Evolutionary conservation across 2,888 invertebrate genomes (phyloP), one percentile per base, ranked within the genome.

Genomic region (Schrankia costaestrigalis): DNA sequence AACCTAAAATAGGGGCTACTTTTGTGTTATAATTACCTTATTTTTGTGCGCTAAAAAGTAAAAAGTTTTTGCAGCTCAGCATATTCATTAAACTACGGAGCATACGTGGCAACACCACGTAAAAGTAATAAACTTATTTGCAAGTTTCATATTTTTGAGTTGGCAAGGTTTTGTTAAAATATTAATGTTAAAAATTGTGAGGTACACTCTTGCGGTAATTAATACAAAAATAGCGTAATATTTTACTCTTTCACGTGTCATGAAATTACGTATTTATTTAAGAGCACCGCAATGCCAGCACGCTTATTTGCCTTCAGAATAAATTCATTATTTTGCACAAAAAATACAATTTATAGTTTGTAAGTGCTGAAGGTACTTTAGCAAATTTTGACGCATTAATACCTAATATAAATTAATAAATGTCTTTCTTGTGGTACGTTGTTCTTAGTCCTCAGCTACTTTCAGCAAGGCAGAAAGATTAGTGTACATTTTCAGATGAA

Each of bases 21-120:
- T 63, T 67, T 57, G 63, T 58, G 48, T 64, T 70, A 73, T 76
- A 75, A 74, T 73, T 71, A 65, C 69, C 65, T 52, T 56, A 61
- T 57, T 65, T 77, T 68, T 63, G 58, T 56, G 46, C 48, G 50
- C 39, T 46, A 33, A 54, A 59, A 51, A 57, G 56, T 54, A 54
- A 58, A 63, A 58, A 57, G 46, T 57, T 63, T 54, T 51, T 40
- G 45, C 48, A 46, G 46, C 41, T 54, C 45, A 46, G 31, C 33
- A 38, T 52, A 49, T 55, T 56, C 53, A 60, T 57, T 62, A 54
- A 35, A 52, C 46, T 42, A 51, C 39, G 49, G 31, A 38, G 26
- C 31, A 33, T 43, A 31, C 35, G 36, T 41, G 23, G 17, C 12
- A 29, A 18, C 24, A 23, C 29, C 18, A 23, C 25, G 23, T 27